These are phyloP conservation scores for Centropus bengalensis DNA, from an alignment of 2,113 vertebrate species.

Conservation along the genomic window DNA sequence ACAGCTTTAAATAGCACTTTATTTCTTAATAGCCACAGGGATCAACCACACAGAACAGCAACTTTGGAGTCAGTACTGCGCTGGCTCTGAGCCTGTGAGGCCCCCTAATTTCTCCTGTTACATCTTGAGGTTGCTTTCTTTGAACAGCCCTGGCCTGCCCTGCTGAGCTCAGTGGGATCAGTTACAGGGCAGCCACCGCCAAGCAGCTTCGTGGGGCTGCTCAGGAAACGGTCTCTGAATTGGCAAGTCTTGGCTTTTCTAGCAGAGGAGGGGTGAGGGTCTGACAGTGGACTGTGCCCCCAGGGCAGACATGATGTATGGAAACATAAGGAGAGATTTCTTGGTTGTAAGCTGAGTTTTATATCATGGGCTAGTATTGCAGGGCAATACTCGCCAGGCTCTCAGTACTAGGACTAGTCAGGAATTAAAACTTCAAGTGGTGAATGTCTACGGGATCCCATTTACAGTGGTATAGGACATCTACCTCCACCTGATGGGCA, in stretches of 20 bases:
- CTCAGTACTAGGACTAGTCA: rapidly evolving
- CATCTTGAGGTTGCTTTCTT: constrained; percentile 1
- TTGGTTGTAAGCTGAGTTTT: background rate
- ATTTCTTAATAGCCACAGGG: constrained; percentile 34
- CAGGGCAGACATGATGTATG: background rate
- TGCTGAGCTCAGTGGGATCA: background rate
- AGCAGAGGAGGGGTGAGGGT: background rate
- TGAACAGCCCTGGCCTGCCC: constrained; percentile 17
- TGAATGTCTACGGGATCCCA: background rate
- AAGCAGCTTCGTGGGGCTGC: background rate
- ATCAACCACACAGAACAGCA: background rate
- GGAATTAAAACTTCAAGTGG: background rate
- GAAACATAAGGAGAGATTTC: background rate
- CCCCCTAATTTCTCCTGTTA: constrained; percentile 40
- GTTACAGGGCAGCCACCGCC: background rate
- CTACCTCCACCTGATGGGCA: background rate
- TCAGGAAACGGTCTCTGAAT: background rate
- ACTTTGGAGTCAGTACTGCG: background rate
- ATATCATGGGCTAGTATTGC: background rate
- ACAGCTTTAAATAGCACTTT: background rate
- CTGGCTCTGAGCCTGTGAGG: constrained; percentile 42
- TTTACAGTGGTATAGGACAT: background rate
- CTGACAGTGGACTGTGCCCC: background rate
- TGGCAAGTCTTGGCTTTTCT: background rate
- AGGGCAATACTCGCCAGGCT: background rate